Evolutionary conservation across 2,113 vertebrate species (phyloP), one percentile per base, ranked within the genome.

Genomic region (Dasypus novemcinctus): DNA sequence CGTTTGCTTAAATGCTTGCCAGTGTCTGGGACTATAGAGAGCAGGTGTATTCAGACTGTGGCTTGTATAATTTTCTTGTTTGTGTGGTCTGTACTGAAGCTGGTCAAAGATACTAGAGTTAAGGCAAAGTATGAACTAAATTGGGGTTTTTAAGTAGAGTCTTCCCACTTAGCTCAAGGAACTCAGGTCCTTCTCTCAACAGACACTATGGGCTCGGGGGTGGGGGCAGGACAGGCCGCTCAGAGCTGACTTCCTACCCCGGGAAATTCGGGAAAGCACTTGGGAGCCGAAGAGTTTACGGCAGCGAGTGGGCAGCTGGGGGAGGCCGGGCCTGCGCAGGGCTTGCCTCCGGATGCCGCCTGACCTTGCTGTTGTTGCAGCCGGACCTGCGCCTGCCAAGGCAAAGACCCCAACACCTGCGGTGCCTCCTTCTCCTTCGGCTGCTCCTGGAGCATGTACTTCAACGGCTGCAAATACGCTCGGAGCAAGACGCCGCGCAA

Each of bases 391-490:
- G 99, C 99, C 0, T 99, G 99, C 98, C 99, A 99, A 96, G 99
- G 99, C 97, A 99, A 99, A 95, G 99, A 99, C 97, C 97, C 98
- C 33, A 99, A 99, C 87, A 99, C 98, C 92, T 99, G 99, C 1
- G 99, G 99, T 1, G 99, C 99, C 90, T 99, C 99, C 95, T 99
- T 99, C 98, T 99, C 99, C 95, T 99, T 99, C 0, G 99, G 99
- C 92, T 99, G 99, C 94, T 99, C 99, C 59, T 99, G 99, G 99
- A 99, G 99, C 97, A 99, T 99, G 99, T 99, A 99, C 97, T 99
- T 99, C 95, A 99, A 99, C 0, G 99, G 99, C 95, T 99, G 99
- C 98, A 99, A 99, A 90, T 99, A 99, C 0, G 99, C 99, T 23
- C 99, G 99, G 43, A 99, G 99, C 98, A 99, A 99, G 98, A 98